Evolutionary conservation across 2,113 vertebrate species (phyloP), one percentile per base, ranked within the genome.

Genomic region (Osmerus eperlanus): DNA sequence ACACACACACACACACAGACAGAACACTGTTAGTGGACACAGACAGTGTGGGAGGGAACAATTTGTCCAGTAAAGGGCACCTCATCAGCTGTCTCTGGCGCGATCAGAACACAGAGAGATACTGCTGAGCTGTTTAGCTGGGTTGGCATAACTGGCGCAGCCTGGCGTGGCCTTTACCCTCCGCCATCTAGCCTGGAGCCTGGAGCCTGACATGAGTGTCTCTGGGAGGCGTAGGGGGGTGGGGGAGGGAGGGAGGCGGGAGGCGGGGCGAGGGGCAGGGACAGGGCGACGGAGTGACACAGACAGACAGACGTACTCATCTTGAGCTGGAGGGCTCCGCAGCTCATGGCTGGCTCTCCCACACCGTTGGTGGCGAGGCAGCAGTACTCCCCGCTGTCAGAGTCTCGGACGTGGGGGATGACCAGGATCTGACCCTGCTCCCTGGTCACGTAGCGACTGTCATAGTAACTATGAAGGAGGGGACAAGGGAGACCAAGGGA

Each of bases 281-380:
- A 8, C 3, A 8, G 36, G 36, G 7, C 1, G 36, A 41, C 36
- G 8, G 8, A 41, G 36, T 9, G 36, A 7, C 36, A 41, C 36
- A 41, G 36, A 25, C 8, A 14, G 23, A 32, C 25, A 36, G 63
- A 95, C 97, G 81, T 93, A 99, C 97, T 94, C 96, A 99, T 99
- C 92, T 99, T 99, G 28, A 99, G 94, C 89, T 99, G 97, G 61
- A 99, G 92, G 3, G 97, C 97, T 2, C 96, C 97, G 14, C 97
- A 99, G 71, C 96, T 99, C 87, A 96, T 95, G 0, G 91, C 95
- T 0, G 95, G 86, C 0, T 92, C 91, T 73, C 96, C 97, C 1
- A 98, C 85, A 0, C 96, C 95, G 0, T 99, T 99, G 32, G 92
- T 93, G 3, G 96, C 97, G 0, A 89, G 83, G 84, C 97, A 99